Evolutionary conservation across 2,113 vertebrate species (phyloP).

Genomic region (human (Homo sapiens)): GRCh38 chr2:48727501-48728000

Average conservation of each 20-base stretch:
- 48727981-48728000: not conserved
- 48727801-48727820: not conserved
- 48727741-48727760: not conserved
- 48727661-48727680: not conserved
- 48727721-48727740: not conserved
- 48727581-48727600: not conserved
- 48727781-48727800: not conserved
- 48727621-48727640: not conserved
- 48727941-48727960: not conserved
- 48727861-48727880: not conserved
- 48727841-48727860: not conserved
- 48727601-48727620: conserved; percentile 27
- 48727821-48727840: not conserved
- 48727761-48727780: not conserved
- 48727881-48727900: not conserved
- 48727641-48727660: not conserved
- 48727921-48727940: not conserved
- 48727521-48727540: not conserved
- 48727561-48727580: not conserved
- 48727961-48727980: not conserved
- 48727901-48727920: not conserved
- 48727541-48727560: not conserved
- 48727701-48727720: not conserved
- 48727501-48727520: conserved; percentile 29
- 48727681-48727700: not conserved